A percentile compares a stretch with the other conserved stretches of the same genome.
Evolutionary conservation across 2,888 invertebrate genomes (phyloP).

Genomic region (Drosophila emarginata): DNA sequence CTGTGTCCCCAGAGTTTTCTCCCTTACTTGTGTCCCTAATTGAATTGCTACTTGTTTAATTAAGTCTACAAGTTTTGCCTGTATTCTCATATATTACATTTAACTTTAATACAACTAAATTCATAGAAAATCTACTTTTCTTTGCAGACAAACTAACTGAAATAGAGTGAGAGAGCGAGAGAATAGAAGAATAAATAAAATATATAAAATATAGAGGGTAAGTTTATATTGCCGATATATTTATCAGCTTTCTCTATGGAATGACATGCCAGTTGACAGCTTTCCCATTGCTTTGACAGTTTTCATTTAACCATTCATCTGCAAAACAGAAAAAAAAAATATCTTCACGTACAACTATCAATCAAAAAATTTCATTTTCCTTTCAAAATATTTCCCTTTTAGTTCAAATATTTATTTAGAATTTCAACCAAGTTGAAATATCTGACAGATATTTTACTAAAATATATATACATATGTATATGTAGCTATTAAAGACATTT

Average conservation of each 20-base stretch:
- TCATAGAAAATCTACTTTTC: slow-evolving; percentile 37
- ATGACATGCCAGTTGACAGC: slow-evolving; percentile 22
- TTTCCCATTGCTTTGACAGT: slow-evolving; percentile 45
- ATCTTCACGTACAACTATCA: background rate
- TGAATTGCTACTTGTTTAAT: slow-evolving; percentile 73
- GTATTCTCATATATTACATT: slow-evolving; percentile 37
- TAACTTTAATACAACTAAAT: slow-evolving; percentile 55
- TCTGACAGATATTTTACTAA: background rate
- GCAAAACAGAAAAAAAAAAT: background rate
- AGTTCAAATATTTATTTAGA: slow-evolving; percentile 6
- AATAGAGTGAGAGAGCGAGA: background rate
- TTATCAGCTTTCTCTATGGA: background rate
- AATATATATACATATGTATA: background rate
- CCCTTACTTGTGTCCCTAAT: slow-evolving; percentile 55
- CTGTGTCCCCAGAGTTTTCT: slow-evolving; percentile 48
- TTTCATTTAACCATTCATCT: slow-evolving; percentile 33
- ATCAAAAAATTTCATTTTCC: background rate
- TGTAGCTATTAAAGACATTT: background rate
- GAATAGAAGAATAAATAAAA: background rate
- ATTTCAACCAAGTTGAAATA: background rate
- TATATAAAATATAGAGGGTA: slow-evolving; percentile 30
- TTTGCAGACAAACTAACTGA: slow-evolving; percentile 50
- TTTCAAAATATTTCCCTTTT: background rate
- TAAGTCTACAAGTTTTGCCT: slow-evolving; percentile 55
- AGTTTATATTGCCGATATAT: slow-evolving; percentile 22